A percentile compares a stretch with the other conserved stretches of the same genome.
Evolutionary conservation across 2,113 vertebrate genomes (phyloP).

Genomic region (Tringa solitaria): DNA sequence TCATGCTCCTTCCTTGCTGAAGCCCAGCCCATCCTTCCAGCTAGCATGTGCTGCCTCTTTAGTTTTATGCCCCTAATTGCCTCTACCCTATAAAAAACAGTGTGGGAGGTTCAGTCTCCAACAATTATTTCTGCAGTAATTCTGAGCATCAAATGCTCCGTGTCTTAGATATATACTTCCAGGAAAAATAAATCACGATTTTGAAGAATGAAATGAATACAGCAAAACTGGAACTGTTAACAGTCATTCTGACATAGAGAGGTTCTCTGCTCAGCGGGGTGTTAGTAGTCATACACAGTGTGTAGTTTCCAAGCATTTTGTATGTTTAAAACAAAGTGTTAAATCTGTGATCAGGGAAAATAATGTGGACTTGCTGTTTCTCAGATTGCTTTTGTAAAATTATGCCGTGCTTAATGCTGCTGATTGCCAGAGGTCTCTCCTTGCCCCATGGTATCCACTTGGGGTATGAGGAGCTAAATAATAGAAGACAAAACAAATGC

Average conservation of each 20-base stretch:
- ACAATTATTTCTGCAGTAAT: background rate
- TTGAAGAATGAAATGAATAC: background rate
- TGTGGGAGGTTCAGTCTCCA: background rate
- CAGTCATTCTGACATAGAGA: background rate
- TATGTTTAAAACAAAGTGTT: background rate
- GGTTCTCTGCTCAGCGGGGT: background rate
- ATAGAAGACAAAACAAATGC: background rate
- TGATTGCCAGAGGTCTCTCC: background rate
- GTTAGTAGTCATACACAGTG: accelerated
- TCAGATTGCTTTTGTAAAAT: background rate
- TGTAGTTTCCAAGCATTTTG: background rate
- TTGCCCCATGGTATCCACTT: background rate
- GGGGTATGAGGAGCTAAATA: background rate
- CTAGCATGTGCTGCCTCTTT: accelerated
- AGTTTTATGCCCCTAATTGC: background rate
- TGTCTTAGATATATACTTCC: background rate
- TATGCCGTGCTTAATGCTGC: accelerated
- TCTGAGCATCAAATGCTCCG: background rate
- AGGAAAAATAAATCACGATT: background rate
- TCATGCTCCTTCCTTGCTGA: background rate
- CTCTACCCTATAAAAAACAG: background rate
- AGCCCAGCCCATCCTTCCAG: too few relatives aligned
- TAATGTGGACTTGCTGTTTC: background rate
- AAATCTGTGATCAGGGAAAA: background rate
- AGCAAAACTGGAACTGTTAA: background rate